Evolutionary conservation across 2,113 vertebrate species (phyloP).

Genomic region (Ammospiza nelsoni): DNA sequence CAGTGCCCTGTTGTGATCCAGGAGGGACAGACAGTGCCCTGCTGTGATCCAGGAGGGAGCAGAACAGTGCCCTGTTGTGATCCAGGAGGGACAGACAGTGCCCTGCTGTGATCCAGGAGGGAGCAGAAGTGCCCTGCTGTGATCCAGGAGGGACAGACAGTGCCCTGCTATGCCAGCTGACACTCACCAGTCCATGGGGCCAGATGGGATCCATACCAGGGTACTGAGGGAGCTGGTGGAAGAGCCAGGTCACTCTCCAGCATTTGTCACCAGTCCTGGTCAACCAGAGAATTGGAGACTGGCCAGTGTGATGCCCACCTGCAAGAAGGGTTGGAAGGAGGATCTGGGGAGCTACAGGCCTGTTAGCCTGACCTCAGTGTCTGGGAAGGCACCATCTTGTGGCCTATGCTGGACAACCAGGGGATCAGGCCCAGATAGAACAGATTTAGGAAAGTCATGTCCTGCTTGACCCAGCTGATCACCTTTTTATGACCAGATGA

Average conservation of each 20-base stretch:
- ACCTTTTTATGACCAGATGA: not conserved
- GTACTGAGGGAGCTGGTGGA: accelerated
- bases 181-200: not conserved
- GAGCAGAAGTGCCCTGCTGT: no score
- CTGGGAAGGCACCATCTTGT: not conserved
- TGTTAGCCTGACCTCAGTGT: not conserved
- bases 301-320: not conserved
- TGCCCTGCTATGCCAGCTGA: not conserved
- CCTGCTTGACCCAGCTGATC: not conserved
- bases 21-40: not conserved
- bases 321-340: not conserved
- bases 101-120: not conserved
- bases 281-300: not conserved
- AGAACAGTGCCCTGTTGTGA: not conserved
- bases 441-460: not conserved
- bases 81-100: not conserved
- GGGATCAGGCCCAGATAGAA: not conserved
- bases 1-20: no score
- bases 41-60: not conserved
- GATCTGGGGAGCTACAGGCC: not conserved
- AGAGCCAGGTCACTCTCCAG: not conserved
- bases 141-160: no score
- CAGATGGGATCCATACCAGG: not conserved
- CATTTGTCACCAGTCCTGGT: not conserved
- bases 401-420: not conserved